Percentiles rank a stretch among this genome's conserved stretches.
Conservation (phyloP, 2,113 vertebrate genomes). For the Pelmatolapia mariae region DNA sequence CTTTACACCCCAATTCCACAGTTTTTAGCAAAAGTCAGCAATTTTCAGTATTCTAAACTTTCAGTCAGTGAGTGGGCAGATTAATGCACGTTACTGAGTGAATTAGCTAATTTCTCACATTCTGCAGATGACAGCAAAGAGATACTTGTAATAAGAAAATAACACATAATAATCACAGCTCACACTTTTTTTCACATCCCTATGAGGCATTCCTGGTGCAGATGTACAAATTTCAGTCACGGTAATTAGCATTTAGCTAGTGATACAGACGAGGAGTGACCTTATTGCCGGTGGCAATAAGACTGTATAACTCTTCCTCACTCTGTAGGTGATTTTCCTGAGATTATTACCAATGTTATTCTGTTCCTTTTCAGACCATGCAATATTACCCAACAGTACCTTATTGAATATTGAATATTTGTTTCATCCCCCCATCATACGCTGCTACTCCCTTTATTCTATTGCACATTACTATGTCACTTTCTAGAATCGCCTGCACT, state of each 20-base stretch:
- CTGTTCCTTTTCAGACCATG: no score
- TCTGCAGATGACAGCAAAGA: neutral
- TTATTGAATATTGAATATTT: no score
- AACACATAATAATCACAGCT: neutral
- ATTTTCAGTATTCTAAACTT: neutral
- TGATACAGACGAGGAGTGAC: neutral
- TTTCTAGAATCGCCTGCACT: no score
- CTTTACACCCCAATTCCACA: neutral
- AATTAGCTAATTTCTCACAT: neutral
- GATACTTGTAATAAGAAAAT: neutral
- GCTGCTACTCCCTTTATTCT: no score
- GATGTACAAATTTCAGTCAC: neutral
- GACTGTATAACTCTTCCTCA: no score
- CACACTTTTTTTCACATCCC: neutral
- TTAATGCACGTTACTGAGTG: neutral
- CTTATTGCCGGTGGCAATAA: no score
- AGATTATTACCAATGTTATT: no score
- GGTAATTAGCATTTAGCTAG: neutral
- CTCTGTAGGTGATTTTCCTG: no score
- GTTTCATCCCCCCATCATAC: no score
- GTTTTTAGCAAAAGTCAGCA: neutral
- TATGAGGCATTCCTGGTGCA: neutral
- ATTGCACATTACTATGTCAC: no score
- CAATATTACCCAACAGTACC: no score
- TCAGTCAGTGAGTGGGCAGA: neutral